A percentile compares a stretch with the other conserved stretches of the same genome.
Conservation (phyloP, 1,140 invertebrate genomes). For the Mercenaria mercenaria region DNA sequence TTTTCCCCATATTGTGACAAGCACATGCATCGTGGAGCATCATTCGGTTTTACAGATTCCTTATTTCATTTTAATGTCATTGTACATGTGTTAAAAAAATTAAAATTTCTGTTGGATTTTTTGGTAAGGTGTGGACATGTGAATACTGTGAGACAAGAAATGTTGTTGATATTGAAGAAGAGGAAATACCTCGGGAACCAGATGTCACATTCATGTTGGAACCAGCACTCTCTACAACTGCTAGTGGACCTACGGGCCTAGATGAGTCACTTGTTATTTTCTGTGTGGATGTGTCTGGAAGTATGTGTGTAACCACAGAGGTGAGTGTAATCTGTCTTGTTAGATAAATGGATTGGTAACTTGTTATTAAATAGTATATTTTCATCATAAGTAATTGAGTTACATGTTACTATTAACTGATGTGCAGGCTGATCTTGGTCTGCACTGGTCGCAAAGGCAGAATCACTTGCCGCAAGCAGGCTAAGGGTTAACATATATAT, state of each 20-base stretch:
- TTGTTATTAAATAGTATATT: not conserved
- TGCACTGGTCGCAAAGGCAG: too few species aligned
- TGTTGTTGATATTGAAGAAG: slow-evolving; percentile 80
- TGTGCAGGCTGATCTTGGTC: too few species aligned
- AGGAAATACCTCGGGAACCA: slow-evolving; percentile 78
- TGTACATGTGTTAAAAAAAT: too few species aligned
- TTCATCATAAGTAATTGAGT: not conserved
- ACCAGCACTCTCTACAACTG: slow-evolving; percentile 75
- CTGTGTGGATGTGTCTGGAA: slow-evolving; percentile 85
- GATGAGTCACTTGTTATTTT: slow-evolving; percentile 83
- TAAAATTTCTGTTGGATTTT: too few species aligned
- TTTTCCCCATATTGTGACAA: too few species aligned
- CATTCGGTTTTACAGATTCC: too few species aligned
- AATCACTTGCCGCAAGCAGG: too few species aligned
- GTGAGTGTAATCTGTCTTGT: too few species aligned
- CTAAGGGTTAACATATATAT: too few species aligned
- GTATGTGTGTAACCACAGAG: slow-evolving; percentile 84
- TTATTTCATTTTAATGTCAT: too few species aligned
- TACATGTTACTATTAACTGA: not conserved
- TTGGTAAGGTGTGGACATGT: slow-evolving; percentile 82
- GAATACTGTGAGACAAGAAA: slow-evolving; percentile 83
- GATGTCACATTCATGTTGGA: slow-evolving; percentile 83
- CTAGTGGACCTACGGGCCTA: slow-evolving; percentile 73
- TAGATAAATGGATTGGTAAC: too few species aligned
- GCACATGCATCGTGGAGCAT: too few species aligned